A percentile compares a stretch with the other conserved stretches of the same genome.
Conservation (phyloP, 2,113 vertebrate genomes). For the Tetrax tetrax region DNA sequence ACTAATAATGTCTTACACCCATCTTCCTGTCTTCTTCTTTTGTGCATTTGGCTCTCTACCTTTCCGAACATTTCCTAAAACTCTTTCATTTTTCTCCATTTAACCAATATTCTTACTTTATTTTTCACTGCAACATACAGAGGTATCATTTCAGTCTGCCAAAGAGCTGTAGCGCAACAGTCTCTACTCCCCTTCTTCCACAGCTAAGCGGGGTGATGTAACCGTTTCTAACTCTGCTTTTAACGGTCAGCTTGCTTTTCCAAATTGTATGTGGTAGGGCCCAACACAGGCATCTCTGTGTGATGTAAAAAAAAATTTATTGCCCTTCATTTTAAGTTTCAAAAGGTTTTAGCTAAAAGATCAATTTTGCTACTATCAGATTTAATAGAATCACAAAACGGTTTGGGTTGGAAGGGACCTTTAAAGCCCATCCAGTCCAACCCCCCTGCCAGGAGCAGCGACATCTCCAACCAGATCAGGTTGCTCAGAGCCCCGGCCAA, state of each 20-base stretch:
- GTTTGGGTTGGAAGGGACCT: no score
- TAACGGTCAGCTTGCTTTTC: neutral
- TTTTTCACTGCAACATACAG: no score
- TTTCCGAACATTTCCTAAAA: constrained; percentile 36
- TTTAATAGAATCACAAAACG: neutral
- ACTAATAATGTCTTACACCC: neutral
- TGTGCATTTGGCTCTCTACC: neutral
- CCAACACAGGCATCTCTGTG: neutral
- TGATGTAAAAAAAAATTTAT: neutral
- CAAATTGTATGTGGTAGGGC: neutral
- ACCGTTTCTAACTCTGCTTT: neutral
- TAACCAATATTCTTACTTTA: neutral
- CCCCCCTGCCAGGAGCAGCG: no score
- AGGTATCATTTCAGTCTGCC: neutral
- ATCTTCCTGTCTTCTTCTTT: neutral
- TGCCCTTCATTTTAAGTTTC: neutral
- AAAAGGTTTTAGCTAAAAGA: neutral
- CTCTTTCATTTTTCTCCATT: neutral
- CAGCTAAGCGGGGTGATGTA: neutral
- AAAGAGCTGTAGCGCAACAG: constrained; percentile 19
- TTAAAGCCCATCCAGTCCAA: no score
- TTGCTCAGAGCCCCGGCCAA: no score
- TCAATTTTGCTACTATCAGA: neutral
- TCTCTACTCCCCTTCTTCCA: neutral
- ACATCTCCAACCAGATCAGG: no score